phyloP scores from a whole-genome alignment of 2,797 vertebrate genomes.

The Alca torda region DNA sequence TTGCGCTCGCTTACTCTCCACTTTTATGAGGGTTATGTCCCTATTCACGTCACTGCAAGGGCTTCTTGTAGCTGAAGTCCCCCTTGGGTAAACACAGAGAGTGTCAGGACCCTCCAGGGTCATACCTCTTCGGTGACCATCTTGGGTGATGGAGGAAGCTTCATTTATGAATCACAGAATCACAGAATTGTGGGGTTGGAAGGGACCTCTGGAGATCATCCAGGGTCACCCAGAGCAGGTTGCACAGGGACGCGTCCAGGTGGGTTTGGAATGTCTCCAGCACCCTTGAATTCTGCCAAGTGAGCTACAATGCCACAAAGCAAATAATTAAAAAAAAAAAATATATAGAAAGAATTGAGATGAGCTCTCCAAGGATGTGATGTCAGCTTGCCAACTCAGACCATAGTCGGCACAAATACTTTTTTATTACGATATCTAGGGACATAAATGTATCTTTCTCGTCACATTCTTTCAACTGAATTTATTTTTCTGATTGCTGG shows the following conservation, averaged over 20 bases:
- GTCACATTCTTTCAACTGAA: background rate
- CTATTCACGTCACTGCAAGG: background rate
- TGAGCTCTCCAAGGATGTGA: background rate
- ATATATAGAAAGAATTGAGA: background rate
- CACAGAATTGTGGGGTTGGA: too few relatives aligned
- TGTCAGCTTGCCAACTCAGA: background rate
- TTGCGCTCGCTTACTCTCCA: background rate
- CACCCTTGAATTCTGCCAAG: background rate
- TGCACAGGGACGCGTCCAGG: too few relatives aligned
- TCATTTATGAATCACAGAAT: background rate
- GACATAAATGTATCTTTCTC: background rate
- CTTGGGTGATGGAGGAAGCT: accelerated
- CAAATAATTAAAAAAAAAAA: background rate
- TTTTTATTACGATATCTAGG: background rate
- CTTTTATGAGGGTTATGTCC: background rate
- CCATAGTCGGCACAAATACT: background rate
- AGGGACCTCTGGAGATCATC: too few relatives aligned
- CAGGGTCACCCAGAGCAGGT: too few relatives aligned
- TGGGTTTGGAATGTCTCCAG: too few relatives aligned
- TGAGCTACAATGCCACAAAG: background rate
- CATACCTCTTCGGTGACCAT: background rate
- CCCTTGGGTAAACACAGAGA: too few relatives aligned
- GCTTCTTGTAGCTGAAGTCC: background rate
- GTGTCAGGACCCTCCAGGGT: too few relatives aligned
- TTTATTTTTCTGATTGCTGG: background rate